Evolutionary conservation across 2,797 vertebrate genomes (phyloP), one percentile per base, ranked within the genome.

Genomic region (Sebastes wilsoni): DNA sequence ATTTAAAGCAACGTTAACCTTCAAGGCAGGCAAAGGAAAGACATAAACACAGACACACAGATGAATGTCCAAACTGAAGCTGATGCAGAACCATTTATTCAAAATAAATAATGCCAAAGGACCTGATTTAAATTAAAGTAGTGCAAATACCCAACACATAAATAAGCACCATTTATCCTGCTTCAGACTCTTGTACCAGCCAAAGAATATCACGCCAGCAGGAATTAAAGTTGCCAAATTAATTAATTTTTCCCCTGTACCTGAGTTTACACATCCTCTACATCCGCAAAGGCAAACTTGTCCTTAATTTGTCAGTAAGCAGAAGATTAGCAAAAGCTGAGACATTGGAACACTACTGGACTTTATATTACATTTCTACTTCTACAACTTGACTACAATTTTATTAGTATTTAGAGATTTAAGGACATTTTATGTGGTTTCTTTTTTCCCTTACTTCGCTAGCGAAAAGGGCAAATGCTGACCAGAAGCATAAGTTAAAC

Each of bases 41-140:
- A 87, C 62, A 70, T 70, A 72, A 89, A 94, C 91, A 91, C 86
- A 92, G 54, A 90, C 92, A 93, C 93, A 94, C 86, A 95, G 89
- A 94, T 71, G 85, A 94, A 89, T 92, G 92, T 93, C 94, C 94
- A 92, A 94, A 91, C 94, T 80, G 77, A 80, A 69, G 66, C 88
- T 88, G 91, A 92, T 93, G 91, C 88, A 93, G 84, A 94, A 88
- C 79, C 76, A 89, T 94, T 94, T 94, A 94, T 94, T 94, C 55
- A 88, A 89, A 89, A 89, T 90, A 92, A 93, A 92, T 91, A 87
- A 87, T 68, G 69, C 59, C 77, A 87, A 79, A 77, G 60, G 62
- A 85, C 58, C 82, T 23, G 72, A 87, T 78, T 91, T 89, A 82
- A 87, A 82, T 90, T 87, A 82, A 89, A 84, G 55, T 86, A 91